Evolutionary conservation across 2,888 invertebrate species (phyloP), one percentile per base, ranked within the genome.

Genomic region (Gisinianus flammeolus): DNA sequence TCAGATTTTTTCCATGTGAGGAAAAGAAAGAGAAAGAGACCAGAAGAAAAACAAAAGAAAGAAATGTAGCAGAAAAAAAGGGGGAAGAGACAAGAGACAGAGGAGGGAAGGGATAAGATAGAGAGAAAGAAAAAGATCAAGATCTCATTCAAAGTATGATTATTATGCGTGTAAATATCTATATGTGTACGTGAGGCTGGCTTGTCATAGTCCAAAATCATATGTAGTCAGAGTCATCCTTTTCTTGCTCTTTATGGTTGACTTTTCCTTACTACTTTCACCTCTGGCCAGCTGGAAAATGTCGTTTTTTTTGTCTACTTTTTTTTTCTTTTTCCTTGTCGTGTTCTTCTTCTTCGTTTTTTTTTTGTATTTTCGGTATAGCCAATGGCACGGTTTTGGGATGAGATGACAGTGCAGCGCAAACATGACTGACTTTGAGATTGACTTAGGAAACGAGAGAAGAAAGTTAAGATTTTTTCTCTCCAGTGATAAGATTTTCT

Each of bases 381-480:
- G n/a, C n/a, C n/a, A n/a, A n/a, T n/a, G n/a, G n/a, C n/a, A n/a
- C n/a, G n/a, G n/a, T n/a, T n/a, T n/a, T n/a, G n/a, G n/a, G n/a
- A n/a, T n/a, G n/a, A n/a, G n/a, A n/a, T n/a, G n/a, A n/a, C 31
- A 26, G 66, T 5, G 62, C 5, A 66, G 64, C n/a, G 54, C 64
- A 64, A 64, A 64, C 64, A 64, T 64, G 64, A 64, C 64, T 64
- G 64, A 64, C 64, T 64, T 64, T 64, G 28, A 64, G 64, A 66
- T 66, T 66, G 66, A 66, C 66, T 66, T 66, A 30, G 31, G 30
- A n/a, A 22, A 66, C 66, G 30, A 66, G 66, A 1, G n/a, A 30
- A 30, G 30, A 66, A 66, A 66, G 66, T 30, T 56, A 56, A 30
- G 66, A 66, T 28, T 64, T 56, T n/a, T n/a, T n/a, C n/a, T n/a